Evolutionary conservation across 2,113 vertebrate species (phyloP).

Genomic region (Psettodes erumei): DNA sequence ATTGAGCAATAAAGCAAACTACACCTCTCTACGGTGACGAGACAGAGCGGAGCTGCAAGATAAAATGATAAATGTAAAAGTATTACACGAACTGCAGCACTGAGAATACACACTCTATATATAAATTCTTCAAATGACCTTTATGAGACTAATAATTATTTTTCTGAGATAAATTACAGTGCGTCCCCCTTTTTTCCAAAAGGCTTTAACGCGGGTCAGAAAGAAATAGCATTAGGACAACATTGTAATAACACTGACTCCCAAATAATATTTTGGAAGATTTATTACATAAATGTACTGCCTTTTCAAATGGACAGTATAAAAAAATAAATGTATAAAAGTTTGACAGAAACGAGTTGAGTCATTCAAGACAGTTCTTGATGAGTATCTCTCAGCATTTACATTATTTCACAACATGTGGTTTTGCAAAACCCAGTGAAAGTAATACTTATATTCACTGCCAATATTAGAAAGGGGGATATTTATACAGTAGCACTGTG

Average conservation of each 20-base stretch:
- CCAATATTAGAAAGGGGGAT: neutral
- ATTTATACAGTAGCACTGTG: neutral
- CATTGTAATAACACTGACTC: neutral
- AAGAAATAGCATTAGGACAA: neutral
- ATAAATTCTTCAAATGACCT: neutral
- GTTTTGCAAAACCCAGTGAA: neutral
- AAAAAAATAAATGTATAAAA: slow-evolving; percentile 43
- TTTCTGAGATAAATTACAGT: neutral
- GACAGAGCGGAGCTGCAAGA: slow-evolving; percentile 5
- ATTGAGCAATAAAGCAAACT: slow-evolving; percentile 62
- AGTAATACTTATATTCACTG: neutral
- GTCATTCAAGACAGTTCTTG: neutral
- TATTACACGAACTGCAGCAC: neutral
- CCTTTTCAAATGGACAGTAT: slow-evolving; percentile 21
- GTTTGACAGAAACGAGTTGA: neutral
- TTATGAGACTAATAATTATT: neutral
- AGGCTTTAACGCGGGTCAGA: neutral
- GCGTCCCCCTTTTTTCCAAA: neutral
- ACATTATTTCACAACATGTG: neutral
- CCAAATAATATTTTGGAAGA: neutral
- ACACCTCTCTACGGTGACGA: slow-evolving; percentile 16
- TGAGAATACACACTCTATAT: neutral
- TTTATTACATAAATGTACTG: slow-evolving; percentile 49
- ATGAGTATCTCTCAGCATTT: slow-evolving; percentile 28
- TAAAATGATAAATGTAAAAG: too few species aligned